A percentile compares a stretch with the other conserved stretches of the same genome.
Evolutionary conservation across 64 coral and sea anemone genomes (phyloP).

Genomic region (Orbicella faveolata): DNA sequence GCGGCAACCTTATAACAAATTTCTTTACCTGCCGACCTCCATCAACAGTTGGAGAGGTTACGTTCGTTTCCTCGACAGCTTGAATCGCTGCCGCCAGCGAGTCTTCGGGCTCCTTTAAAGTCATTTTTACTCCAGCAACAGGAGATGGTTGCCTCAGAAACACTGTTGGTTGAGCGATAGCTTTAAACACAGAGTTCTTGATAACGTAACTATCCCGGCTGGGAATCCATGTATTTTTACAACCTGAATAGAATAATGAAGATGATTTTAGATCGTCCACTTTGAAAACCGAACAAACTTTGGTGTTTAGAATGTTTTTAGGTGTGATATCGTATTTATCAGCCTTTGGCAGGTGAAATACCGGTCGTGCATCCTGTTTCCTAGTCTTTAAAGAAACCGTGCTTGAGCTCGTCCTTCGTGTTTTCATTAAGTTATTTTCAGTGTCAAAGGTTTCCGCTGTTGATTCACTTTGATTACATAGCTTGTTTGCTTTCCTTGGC

Average conservation of each 20-base stretch:
- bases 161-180: constrained; percentile 6
- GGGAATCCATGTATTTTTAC: neutral
- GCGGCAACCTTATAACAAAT: constrained; percentile 28
- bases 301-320: neutral
- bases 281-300: constrained; percentile 12
- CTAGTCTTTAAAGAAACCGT: neutral
- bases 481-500: neutral
- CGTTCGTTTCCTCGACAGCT: constrained; percentile 22
- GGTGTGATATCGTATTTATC: constrained; percentile 40
- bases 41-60: neutral
- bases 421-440: constrained; percentile 5
- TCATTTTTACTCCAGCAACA: constrained; percentile 18
- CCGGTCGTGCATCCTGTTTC: neutral
- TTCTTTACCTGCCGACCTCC: neutral
- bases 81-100: neutral
- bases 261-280: neutral
- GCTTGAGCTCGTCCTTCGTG: neutral
- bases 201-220: neutral
- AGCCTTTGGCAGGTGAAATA: constrained; percentile 28
- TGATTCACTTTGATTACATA: neutral
- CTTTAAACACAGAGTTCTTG: constrained; percentile 22
- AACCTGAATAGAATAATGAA: neutral
- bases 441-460: neutral
- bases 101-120: constrained; percentile 8
- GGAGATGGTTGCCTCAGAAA: constrained; percentile 29